These are phyloP conservation scores for Drosophila formosana DNA, from an alignment of 2,888 invertebrate species.

Conservation along the genomic window DNA sequence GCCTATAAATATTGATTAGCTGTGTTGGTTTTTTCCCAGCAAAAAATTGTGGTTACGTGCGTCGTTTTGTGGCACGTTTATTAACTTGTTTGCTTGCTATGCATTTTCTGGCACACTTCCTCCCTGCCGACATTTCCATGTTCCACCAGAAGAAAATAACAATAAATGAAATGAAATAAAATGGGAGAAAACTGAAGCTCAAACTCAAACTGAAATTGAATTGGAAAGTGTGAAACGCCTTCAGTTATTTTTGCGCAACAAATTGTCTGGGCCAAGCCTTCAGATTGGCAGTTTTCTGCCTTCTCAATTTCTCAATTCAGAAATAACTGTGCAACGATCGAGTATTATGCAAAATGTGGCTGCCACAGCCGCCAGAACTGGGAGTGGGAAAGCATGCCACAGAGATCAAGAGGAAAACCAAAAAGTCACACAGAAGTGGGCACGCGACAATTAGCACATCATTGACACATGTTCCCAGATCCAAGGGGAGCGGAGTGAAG, in stretches of 20 bases:
- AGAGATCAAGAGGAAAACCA: constrained; percentile 37
- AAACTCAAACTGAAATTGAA: constrained; percentile 44
- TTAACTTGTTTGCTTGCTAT: constrained; percentile 18
- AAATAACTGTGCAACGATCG: constrained; percentile 34
- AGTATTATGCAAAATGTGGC: constrained; percentile 50
- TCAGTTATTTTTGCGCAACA: constrained; percentile 30
- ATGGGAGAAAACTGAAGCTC: background rate
- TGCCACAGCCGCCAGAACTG: background rate
- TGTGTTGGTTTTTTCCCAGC: constrained; percentile 3
- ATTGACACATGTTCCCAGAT: constrained; percentile 69
- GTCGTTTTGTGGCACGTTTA: constrained; percentile 5
- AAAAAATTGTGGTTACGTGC: constrained; percentile 8
- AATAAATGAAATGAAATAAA: background rate
- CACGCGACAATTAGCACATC: constrained; percentile 81
- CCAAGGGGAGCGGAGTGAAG: background rate
- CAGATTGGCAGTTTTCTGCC: constrained; percentile 44
- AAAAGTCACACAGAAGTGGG: constrained; percentile 57
- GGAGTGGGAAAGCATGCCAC: constrained; percentile 19
- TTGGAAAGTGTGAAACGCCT: constrained; percentile 66
- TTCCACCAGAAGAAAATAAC: constrained; percentile 5
- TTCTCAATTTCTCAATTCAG: constrained; percentile 27
- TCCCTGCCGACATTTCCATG: background rate
- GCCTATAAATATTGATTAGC: constrained; percentile 3
- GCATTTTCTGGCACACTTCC: constrained; percentile 27
- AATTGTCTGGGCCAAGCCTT: constrained; percentile 53